These are phyloP conservation scores for Bradypodion ventrale DNA, from an alignment of 2,797 vertebrate genomes.

Conservation along the genomic window DNA sequence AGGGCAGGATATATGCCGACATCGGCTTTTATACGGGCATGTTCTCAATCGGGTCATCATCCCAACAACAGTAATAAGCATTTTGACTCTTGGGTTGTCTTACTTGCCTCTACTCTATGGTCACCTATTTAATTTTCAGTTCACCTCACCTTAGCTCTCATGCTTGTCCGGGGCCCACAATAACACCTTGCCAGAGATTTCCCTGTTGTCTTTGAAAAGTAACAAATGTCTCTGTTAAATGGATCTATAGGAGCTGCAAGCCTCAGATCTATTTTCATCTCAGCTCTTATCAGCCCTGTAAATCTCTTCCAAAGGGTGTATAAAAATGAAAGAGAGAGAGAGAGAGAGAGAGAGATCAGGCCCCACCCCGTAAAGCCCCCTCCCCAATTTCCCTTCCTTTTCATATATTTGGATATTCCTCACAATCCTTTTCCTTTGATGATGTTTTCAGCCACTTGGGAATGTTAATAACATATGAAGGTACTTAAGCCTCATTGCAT, in stretches of 20 bases:
- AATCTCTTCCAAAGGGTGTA: constrained; percentile 36
- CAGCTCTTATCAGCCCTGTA: constrained; percentile 31
- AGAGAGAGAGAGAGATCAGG: not conserved
- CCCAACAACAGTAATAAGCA: not conserved
- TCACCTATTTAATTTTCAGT: not conserved
- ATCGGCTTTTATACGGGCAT: not conserved
- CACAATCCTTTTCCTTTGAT: constrained; percentile 21
- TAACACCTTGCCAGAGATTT: constrained; percentile 11
- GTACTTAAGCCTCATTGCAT: constrained; percentile 12
- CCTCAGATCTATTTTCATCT: constrained; percentile 43
- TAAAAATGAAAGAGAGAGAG: not conserved
- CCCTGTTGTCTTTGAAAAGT: constrained; percentile 34
- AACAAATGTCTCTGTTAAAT: constrained; percentile 37
- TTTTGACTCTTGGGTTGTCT: not conserved
- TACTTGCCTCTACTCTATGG: not conserved
- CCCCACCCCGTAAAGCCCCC: not conserved
- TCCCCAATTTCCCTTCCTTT: not conserved
- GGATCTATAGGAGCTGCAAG: constrained; percentile 25
- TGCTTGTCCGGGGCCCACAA: not conserved
- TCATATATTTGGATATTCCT: constrained; percentile 22
- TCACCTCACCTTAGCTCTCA: not conserved
- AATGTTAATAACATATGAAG: constrained; percentile 18
- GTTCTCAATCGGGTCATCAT: not conserved
- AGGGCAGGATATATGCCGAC: too few relatives aligned
- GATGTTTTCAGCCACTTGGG: constrained; percentile 19